These are phyloP conservation scores for Epirrita christyi DNA, from an alignment of 2,888 invertebrate genomes.

Conservation along the genomic window DNA sequence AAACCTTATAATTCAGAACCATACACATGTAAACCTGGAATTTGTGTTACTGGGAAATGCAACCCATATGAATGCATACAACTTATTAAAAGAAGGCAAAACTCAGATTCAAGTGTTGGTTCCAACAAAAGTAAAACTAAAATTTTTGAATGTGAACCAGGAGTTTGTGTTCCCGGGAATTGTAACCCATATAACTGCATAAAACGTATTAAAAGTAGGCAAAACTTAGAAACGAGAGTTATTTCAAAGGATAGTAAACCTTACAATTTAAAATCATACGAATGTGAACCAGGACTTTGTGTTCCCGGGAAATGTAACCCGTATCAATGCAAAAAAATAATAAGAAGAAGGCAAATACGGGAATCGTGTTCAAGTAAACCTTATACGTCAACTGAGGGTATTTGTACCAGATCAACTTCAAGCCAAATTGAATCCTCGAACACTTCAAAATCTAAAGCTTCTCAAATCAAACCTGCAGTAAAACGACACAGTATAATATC, in stretches of 20 bases:
- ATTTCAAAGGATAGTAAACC: too few species aligned
- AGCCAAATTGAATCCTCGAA: slow-evolving; percentile 8
- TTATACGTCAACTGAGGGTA: slow-evolving; percentile 24
- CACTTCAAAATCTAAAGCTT: slow-evolving; percentile 7
- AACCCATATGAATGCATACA: slow-evolving; percentile 24
- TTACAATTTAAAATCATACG: too few species aligned
- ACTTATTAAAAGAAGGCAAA: slow-evolving; percentile 16
- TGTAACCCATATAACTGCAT: slow-evolving; percentile 45
- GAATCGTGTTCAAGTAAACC: too few species aligned
- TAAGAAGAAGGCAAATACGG: too few species aligned
- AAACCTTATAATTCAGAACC: neutral
- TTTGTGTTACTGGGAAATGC: slow-evolving; percentile 21
- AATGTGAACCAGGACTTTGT: too few species aligned
- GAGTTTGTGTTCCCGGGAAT: too few species aligned
- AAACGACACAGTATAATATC: slow-evolving; percentile 7
- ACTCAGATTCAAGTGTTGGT: slow-evolving; percentile 33
- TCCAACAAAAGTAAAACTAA: slow-evolving; percentile 33
- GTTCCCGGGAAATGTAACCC: too few species aligned
- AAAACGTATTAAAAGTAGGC: too few species aligned
- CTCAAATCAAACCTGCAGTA: neutral
- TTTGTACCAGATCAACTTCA: slow-evolving; percentile 12
- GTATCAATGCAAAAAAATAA: too few species aligned
- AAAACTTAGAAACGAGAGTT: too few species aligned
- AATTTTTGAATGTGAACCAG: too few species aligned
- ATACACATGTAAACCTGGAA: slow-evolving; percentile 23